Conservation (phyloP, 2,888 invertebrate genomes). For the Watsonalla cultraria region DNA sequence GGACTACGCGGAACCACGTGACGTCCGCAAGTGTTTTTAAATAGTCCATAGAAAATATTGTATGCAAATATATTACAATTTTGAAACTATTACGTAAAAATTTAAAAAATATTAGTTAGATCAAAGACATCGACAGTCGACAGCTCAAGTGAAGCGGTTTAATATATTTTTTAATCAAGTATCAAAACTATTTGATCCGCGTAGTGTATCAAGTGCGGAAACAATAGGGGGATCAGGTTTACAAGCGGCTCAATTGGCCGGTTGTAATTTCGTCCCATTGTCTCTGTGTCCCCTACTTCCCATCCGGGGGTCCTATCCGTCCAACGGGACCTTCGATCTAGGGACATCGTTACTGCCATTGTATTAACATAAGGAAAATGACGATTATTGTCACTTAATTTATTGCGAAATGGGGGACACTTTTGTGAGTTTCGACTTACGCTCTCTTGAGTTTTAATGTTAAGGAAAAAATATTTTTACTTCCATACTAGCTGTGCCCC, state of each 20-base stretch:
- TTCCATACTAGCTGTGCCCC: too few species aligned
- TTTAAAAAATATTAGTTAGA: too few species aligned
- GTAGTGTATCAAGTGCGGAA: constrained; percentile 56
- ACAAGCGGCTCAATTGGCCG: constrained; percentile 75
- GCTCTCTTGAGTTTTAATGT: too few species aligned
- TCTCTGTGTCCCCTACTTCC: constrained; percentile 53
- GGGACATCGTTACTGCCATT: constrained; percentile 60
- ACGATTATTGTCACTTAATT: constrained; percentile 48
- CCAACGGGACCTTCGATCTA: constrained; percentile 24
- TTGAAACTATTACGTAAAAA: too few species aligned
- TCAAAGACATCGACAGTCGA: not conserved
- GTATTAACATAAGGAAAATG: constrained; percentile 53
- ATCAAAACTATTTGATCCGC: constrained; percentile 39
- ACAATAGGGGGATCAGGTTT: constrained; percentile 74
- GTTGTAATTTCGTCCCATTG: constrained; percentile 73
- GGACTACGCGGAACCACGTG: too few species aligned
- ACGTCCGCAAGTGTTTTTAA: too few species aligned
- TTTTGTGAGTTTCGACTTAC: not conserved
- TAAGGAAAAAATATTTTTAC: too few species aligned
- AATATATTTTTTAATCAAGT: constrained; percentile 17
- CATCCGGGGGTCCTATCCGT: constrained; percentile 24
- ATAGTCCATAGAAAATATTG: too few species aligned
- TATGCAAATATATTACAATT: too few species aligned
- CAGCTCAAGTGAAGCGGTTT: not conserved
- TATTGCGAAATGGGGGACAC: constrained; percentile 17